phyloP scores from a whole-genome alignment of 2,888 invertebrate species.

The Tupiocoris notatus region DNA sequence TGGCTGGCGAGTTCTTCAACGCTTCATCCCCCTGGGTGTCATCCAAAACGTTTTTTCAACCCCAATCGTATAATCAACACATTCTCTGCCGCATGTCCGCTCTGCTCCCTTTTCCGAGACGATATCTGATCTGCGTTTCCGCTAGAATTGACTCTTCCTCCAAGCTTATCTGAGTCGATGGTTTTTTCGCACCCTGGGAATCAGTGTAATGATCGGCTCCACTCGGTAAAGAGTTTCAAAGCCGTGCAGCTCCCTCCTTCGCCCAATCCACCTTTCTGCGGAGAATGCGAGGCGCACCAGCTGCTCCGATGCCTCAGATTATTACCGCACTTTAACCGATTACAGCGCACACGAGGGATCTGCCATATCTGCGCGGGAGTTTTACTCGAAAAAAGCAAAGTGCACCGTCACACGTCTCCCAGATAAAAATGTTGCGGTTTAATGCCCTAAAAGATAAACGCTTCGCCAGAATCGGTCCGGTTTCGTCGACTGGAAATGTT shows the following conservation, averaged over 20 bases:
- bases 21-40: background rate
- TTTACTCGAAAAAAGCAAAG: conserved; percentile 19
- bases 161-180: conserved; percentile 15
- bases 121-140: conserved; percentile 32
- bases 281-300: background rate
- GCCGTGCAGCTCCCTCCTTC: background rate
- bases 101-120: conserved; percentile 20
- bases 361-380: background rate
- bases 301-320: background rate
- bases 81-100: background rate
- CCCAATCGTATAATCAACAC: conserved; percentile 28
- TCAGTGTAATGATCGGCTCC: conserved; percentile 1
- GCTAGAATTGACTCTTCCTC: conserved; percentile 35
- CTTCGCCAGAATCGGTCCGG: background rate
- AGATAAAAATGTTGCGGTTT: conserved; percentile 31
- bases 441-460: conserved; percentile 19
- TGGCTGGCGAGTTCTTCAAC: background rate
- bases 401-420: conserved; percentile 17
- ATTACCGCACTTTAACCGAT: background rate
- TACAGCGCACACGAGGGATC: background rate
- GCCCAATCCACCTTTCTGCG: background rate
- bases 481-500: conserved; percentile 34
- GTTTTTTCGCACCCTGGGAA: conserved; percentile 3
- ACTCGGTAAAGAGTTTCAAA: background rate
- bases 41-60: background rate